phyloP scores from a whole-genome alignment of 2,888 invertebrate species.

The Drosophila prolongata region DNA sequence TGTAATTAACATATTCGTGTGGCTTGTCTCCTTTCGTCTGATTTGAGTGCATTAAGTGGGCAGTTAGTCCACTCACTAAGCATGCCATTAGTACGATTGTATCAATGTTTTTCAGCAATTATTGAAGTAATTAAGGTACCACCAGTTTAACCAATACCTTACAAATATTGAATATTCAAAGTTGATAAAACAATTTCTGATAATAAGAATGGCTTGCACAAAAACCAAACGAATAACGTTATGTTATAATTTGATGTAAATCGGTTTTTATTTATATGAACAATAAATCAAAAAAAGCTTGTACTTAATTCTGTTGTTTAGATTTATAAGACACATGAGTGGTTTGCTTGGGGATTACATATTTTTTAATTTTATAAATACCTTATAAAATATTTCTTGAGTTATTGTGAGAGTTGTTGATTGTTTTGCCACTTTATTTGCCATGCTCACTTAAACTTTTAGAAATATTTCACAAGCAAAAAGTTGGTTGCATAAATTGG shows the following conservation, averaged over 20 bases:
- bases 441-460: conserved; percentile 18
- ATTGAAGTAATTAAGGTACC: too few relatives aligned
- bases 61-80: not conserved
- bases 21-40: not conserved
- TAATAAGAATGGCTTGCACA: too few relatives aligned
- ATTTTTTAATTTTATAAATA: too few relatives aligned
- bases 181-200: too few relatives aligned
- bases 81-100: not conserved
- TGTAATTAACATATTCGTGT: conserved; percentile 21
- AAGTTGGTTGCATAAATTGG: conserved; percentile 28
- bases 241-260: too few relatives aligned
- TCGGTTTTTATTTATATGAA: too few relatives aligned
- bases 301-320: too few relatives aligned
- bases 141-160: too few relatives aligned
- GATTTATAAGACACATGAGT: too few relatives aligned
- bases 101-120: not conserved
- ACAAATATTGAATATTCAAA: not conserved
- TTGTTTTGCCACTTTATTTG: not conserved
- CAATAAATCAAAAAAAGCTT: too few relatives aligned
- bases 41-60: not conserved
- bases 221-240: too few relatives aligned
- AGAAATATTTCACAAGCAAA: conserved; percentile 20
- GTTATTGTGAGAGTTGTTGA: not conserved
- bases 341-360: not conserved
- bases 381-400: not conserved